These are phyloP conservation scores for Charanyca ferruginea DNA, from an alignment of 2,888 invertebrate species.

Conservation along the genomic window DNA sequence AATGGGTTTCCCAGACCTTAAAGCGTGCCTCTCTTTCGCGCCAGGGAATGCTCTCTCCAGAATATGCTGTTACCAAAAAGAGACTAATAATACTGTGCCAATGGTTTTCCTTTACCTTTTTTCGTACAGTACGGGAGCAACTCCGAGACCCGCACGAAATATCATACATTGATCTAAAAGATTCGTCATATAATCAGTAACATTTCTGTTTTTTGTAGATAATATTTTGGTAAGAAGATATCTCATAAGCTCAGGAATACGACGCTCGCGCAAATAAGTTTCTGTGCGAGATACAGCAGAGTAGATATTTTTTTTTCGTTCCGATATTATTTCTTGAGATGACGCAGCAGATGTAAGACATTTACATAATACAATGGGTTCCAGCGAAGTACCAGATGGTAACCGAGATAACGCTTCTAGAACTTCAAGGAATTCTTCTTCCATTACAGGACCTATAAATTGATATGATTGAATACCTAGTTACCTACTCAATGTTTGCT, in stretches of 20 bases:
- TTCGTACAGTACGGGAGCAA: slow-evolving; percentile 83
- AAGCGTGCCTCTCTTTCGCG: too few species aligned
- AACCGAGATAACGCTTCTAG: slow-evolving; percentile 22
- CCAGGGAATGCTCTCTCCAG: too few species aligned
- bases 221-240: slow-evolving; percentile 83
- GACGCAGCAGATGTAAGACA: slow-evolving; percentile 72
- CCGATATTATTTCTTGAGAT: slow-evolving; percentile 71
- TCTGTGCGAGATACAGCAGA: slow-evolving; percentile 81
- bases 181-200: slow-evolving; percentile 75
- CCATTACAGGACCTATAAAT: not conserved
- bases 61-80: too few species aligned
- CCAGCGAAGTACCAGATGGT: slow-evolving; percentile 32
- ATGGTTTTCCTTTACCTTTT: slow-evolving; percentile 70
- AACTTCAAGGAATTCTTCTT: not conserved
- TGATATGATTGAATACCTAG: too few species aligned
- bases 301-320: slow-evolving; percentile 76
- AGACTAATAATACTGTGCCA: too few species aligned
- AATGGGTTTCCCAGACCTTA: too few species aligned
- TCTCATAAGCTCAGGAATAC: slow-evolving; percentile 84
- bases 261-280: slow-evolving; percentile 80
- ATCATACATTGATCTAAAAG: slow-evolving; percentile 85
- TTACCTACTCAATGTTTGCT: too few species aligned
- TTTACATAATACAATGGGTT: slow-evolving; percentile 73
- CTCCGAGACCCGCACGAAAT: slow-evolving; percentile 82
- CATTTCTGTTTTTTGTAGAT: slow-evolving; percentile 72